Evolutionary conservation across 2,113 vertebrate genomes (phyloP), one percentile per base, ranked within the genome.

Genomic region (Ardeotis arabs): DNA sequence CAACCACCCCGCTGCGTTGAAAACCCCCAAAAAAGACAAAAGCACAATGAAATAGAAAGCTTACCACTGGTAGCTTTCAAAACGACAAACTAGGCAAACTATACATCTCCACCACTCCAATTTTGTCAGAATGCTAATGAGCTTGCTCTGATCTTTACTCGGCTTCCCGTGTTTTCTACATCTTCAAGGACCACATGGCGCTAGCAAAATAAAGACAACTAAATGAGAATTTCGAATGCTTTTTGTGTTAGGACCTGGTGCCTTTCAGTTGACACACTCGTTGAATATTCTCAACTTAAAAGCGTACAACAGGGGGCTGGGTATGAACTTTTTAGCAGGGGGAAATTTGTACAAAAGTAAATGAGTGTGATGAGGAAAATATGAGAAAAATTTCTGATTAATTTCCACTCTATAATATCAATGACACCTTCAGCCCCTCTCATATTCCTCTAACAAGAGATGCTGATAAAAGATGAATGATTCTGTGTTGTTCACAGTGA

Each of bases 141-240:
- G 99, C 98, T 98, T 98, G 98, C 98, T 99, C 99, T 99, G 99
- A 99, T 99, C 99, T 99, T 99, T 99, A 99, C 98, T 98, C 98
- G 96, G 99, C 99, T 99, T 99, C 99, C 99, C 99, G 98, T 99
- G 99, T 99, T 99, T 99, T 99, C 99, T 99, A 98, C 99, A 99
- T 99, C 99, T 99, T 99, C 99, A 99, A 99, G 99, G 99, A 99
- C 99, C 99, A 99, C 99, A 99, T 99, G 99, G 99, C 95, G 99
- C 99, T 99, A 98, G 98, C 98, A 99, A 99, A 99, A 99, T 99
- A 99, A 99, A 99, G 99, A 99, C 99, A 99, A 99, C 99, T 99
- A 99, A 99, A 99, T 99, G 99, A 99, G 99, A 99, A 99, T 99
- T 99, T 99, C 98, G 98, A 99, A 98, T 98, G 98, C 98, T 99